Conservation (phyloP, 1,140 invertebrate species). For the Drosophila nannoptera region DNA sequence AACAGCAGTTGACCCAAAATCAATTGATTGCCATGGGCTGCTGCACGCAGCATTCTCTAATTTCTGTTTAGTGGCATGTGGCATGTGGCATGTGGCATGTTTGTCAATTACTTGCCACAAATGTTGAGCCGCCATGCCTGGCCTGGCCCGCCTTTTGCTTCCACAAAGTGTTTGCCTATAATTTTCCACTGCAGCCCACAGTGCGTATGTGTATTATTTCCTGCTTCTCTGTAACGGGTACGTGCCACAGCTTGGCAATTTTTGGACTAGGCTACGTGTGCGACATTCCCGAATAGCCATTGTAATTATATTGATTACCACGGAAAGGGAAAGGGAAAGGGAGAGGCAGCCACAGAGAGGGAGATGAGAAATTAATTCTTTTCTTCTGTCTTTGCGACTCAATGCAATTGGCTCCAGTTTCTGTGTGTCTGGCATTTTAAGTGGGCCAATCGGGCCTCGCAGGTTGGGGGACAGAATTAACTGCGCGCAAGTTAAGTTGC, state of each 20-base stretch:
- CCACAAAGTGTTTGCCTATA: conserved; percentile 61
- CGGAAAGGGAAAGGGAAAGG: conserved; percentile 1
- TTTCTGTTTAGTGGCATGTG: conserved; percentile 76
- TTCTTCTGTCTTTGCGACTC: conserved; percentile 6
- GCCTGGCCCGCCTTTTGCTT: not conserved
- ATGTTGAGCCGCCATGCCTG: conserved; percentile 8
- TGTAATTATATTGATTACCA: conserved; percentile 75
- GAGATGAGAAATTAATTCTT: conserved; percentile 65
- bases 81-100: conserved; percentile 74
- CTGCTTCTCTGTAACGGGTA: conserved; percentile 42
- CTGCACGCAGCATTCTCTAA: conserved; percentile 50
- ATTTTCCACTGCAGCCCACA: conserved; percentile 47
- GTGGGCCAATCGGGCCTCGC: conserved; percentile 21
- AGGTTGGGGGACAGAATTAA: not conserved
- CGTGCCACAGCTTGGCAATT: conserved; percentile 56
- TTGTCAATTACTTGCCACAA: conserved; percentile 67
- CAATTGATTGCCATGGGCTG: conserved; percentile 63
- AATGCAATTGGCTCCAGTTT: conserved; percentile 12
- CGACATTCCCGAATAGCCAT: conserved; percentile 71
- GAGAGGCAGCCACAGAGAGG: not conserved
- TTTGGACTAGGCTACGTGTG: conserved; percentile 49
- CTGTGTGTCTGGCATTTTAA: conserved; percentile 68
- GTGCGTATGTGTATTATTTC: conserved; percentile 76
- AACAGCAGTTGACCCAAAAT: conserved; percentile 52
- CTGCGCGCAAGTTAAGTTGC: not conserved